Base-by-base conservation (phyloP, 53 echinoderm and acorn worm species). In the Astropecten irregularis region DNA sequence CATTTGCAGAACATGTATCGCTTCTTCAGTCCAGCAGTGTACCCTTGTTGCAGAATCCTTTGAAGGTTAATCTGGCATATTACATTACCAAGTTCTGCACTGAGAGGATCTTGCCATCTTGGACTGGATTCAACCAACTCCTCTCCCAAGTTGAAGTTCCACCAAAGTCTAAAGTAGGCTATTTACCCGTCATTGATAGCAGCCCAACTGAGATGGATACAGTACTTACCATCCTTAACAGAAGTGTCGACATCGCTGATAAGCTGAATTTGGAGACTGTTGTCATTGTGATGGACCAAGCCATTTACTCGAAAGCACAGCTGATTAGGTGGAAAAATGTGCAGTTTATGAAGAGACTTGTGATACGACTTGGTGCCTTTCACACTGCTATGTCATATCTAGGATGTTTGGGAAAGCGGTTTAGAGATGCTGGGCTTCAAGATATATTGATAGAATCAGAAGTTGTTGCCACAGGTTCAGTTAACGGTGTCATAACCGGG, bases 261-360 rank as follows among this genome's bases (percentile, higher is more conserved):
- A 71, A 70, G 55, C 71, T 85, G 70, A 48, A 64, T 49, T 71
- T 53, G 27, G 71, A 85, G 61, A 39, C 79, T 19, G 81, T 79
- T 36, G 84, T 81, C 38, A 83, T 91, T 28, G 87, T 91, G 25
- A 31, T 91, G 70, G 91, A 91, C 67, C 87, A 91, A 65, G 91
- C 91, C 29, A 91, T 91, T 22, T 91, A 82, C 71, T 72, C 73
- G 14, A 91, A 87, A 55, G 83, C 76, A 18, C 87, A 91, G 53
- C 73, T 74, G 32, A 85, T 85, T 21, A 56, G 90, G 46, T 86
- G 82, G 83, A 62, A 66, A 53, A 86, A 82, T 67, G 55, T 56
- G 39, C 58, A 53, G 22, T 91, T 74, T 82, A 52, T 53, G 68
- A 44, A 82, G 44, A 82, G 84, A 59, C 26, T 91, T 28, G 87